These are phyloP conservation scores for Lobophora halterata DNA, from an alignment of 2,888 invertebrate genomes.

Conservation along the genomic window DNA sequence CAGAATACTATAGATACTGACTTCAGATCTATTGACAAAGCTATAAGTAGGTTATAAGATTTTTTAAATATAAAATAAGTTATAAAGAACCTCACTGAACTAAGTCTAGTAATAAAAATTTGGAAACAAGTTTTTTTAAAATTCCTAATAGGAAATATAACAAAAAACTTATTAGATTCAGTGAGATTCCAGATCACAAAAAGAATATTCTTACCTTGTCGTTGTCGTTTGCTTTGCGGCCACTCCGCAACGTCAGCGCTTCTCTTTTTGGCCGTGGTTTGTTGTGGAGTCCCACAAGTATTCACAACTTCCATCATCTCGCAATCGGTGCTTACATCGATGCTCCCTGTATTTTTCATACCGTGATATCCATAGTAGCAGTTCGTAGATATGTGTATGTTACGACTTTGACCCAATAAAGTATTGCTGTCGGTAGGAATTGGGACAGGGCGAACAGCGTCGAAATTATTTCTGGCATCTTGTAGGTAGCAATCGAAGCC, in stretches of 20 bases:
- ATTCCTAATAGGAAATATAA: slow-evolving; percentile 2
- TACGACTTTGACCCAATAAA: slow-evolving; percentile 65
- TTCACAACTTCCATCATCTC: slow-evolving; percentile 63
- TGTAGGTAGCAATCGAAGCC: slow-evolving; percentile 64
- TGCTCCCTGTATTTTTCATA: slow-evolving; percentile 44
- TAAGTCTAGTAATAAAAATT: background rate
- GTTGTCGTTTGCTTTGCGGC: slow-evolving; percentile 63
- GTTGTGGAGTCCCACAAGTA: slow-evolving; percentile 35
- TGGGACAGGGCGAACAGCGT: slow-evolving; percentile 69
- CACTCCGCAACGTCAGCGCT: slow-evolving; percentile 59
- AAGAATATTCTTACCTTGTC: slow-evolving; percentile 64
- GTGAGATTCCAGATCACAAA: slow-evolving; percentile 45
- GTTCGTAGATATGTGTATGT: slow-evolving; percentile 73
- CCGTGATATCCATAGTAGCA: slow-evolving; percentile 78
- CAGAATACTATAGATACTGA: too few relatives aligned
- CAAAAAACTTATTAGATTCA: slow-evolving; percentile 36
- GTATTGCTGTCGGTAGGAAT: slow-evolving; percentile 61
- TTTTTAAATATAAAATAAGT: slow-evolving; percentile 4
- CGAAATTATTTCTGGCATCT: slow-evolving; percentile 72
- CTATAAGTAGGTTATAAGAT: too few relatives aligned
- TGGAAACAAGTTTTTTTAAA: too few relatives aligned
- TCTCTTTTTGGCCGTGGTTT: slow-evolving; percentile 59
- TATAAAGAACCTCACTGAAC: slow-evolving; percentile 49
- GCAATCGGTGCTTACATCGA: slow-evolving; percentile 54
- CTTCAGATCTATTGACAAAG: too few relatives aligned